Conservation (phyloP, 2,113 vertebrate genomes). For the Acanthisitta chloris region DNA sequence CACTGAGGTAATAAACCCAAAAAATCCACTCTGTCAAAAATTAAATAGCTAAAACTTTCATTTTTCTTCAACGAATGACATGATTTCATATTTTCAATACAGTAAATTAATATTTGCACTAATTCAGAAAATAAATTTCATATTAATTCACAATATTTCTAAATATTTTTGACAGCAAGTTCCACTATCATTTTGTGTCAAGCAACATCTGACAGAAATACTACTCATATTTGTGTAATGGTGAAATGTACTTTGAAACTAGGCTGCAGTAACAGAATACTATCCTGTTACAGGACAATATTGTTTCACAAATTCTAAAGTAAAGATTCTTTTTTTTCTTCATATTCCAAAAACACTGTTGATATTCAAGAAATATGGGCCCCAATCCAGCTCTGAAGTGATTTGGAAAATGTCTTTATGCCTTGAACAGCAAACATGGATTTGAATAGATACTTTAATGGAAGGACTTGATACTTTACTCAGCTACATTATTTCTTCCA, state of each 20-base stretch:
- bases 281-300: not conserved
- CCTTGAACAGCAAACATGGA: not conserved
- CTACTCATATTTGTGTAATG: not conserved
- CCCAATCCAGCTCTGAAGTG: not conserved
- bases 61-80: not conserved
- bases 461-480: not conserved
- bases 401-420: not conserved
- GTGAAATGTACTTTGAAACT: not conserved
- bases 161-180: not conserved
- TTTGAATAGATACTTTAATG: not conserved
- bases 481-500: not conserved
- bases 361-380: not conserved
- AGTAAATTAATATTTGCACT: not conserved
- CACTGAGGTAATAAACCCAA: not conserved
- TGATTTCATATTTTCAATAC: not conserved
- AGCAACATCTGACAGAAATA: not conserved
- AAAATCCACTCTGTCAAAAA: slow-evolving; percentile 4
- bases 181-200: not conserved
- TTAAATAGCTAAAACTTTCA: not conserved
- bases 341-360: not conserved
- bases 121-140: not conserved
- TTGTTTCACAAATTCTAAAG: not conserved
- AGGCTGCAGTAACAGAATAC: not conserved
- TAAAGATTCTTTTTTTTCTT: not conserved
- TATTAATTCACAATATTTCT: not conserved